Conservation (phyloP, 2,797 vertebrate genomes). For the Phoebastria nigripes region DNA sequence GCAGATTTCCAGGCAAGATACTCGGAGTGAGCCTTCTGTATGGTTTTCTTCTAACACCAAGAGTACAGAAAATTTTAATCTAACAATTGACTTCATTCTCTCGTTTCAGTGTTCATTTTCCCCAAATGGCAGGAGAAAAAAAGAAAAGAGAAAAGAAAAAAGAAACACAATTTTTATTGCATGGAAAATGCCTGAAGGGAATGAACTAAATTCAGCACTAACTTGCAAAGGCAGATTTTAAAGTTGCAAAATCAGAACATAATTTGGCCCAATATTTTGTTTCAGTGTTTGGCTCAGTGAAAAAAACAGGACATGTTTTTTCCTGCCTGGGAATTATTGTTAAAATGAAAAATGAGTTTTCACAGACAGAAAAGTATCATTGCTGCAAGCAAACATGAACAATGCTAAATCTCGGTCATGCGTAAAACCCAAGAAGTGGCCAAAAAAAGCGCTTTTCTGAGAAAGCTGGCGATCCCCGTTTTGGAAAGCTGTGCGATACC, state of each 20-base stretch:
- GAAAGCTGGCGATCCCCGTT: background rate
- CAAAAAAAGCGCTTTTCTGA: constrained; percentile 24
- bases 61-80: background rate
- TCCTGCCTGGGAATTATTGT: constrained; percentile 45
- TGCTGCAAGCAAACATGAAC: constrained; percentile 47
- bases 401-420: constrained; percentile 20
- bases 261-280: constrained; percentile 55
- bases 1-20: constrained; percentile 29
- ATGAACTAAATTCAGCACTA: constrained; percentile 35
- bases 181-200: constrained; percentile 19
- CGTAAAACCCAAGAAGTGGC: constrained; percentile 6
- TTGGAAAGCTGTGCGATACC: background rate
- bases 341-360: constrained; percentile 55
- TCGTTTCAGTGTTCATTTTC: background rate
- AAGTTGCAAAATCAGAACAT: constrained; percentile 52
- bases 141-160: background rate
- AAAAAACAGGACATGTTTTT: constrained; percentile 31
- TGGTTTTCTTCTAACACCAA: background rate
- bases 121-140: background rate
- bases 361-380: constrained; percentile 38
- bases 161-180: constrained; percentile 4
- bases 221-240: constrained; percentile 45
- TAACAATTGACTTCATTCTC: background rate
- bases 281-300: constrained; percentile 15
- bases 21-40: background rate